Base-by-base conservation (phyloP, 2,888 invertebrate species). In the Eulithis prunata region DNA sequence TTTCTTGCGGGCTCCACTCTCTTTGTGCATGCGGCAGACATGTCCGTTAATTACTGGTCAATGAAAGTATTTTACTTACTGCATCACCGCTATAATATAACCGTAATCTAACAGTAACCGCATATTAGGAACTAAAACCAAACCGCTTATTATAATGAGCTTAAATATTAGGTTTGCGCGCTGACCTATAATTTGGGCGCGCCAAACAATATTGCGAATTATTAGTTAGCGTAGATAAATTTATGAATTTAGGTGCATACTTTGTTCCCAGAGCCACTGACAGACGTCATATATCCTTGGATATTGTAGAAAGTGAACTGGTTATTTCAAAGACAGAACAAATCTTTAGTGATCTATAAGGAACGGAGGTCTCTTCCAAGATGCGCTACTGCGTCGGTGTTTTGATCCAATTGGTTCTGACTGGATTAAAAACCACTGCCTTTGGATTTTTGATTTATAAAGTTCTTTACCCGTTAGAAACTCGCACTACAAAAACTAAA, bases 141-240 rank as follows among this genome's bases (percentile, higher is more conserved):
- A 67, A 75, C 85, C 75, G 76, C 79, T 88, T 83, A 88, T 87
- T 86, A 86, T 76, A 78, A 73, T 76, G 78, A 77, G 71, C 70
- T 75, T 82, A 82, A 86, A 82, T 77, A 78, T 83, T 78, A 80
- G 78, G 78, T 78, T 80, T 73, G 76, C 74, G 46, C 66, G 64
- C 75, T 75, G 76, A 71, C 76, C 84, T 85, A 80, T 87, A 86
- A 86, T 87, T 87, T 84, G 74, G 75, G 68, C 78, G 74, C 75
- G 76, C 78, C 81, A 84, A 84, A 84, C 84, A 80, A 77, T 77
- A 80, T 79, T 78, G 79, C 77, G 72, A 78, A 74, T 79, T 78
- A 78, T 75, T 71, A 76, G 7, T 41, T 32, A 10, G 10, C 78
- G 53, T 77, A 69, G 71, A 70, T 72, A 72, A 70, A 60, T 68